Evolutionary conservation across 2,888 invertebrate species (phyloP).

Genomic region (Emmelina monodactyla): DNA sequence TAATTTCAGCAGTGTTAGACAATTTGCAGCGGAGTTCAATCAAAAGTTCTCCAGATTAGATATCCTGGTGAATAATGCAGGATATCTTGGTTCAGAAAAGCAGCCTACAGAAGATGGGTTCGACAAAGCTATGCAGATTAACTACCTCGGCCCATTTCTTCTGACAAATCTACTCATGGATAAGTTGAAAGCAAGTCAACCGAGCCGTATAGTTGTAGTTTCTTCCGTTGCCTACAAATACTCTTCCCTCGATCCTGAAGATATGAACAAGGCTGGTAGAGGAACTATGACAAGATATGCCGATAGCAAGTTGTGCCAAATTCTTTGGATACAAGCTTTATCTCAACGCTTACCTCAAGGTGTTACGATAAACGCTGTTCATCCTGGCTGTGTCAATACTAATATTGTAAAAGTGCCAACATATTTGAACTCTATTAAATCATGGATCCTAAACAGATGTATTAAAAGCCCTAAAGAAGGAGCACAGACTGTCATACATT

Average conservation of each 20-base stretch:
- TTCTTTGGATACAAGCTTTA: slow-evolving; percentile 50
- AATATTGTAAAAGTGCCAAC: slow-evolving; percentile 71
- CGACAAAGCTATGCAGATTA: slow-evolving; percentile 70
- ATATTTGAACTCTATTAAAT: slow-evolving; percentile 44
- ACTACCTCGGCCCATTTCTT: slow-evolving; percentile 76
- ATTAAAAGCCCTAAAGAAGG: slow-evolving; percentile 78
- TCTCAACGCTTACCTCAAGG: slow-evolving; percentile 44
- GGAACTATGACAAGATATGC: slow-evolving; percentile 40
- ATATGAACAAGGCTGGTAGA: slow-evolving; percentile 16
- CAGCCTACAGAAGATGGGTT: slow-evolving; percentile 66
- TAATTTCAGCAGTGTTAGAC: slow-evolving; percentile 55
- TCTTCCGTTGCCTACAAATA: slow-evolving; percentile 36
- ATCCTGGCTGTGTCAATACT: slow-evolving; percentile 84
- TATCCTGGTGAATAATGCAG: slow-evolving; percentile 72
- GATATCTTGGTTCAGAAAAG: slow-evolving; percentile 37
- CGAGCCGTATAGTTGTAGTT: slow-evolving; percentile 49
- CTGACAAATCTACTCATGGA: slow-evolving; percentile 72
- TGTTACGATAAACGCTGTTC: slow-evolving; percentile 80
- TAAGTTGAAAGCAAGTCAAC: slow-evolving; percentile 39
- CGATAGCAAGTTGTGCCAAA: slow-evolving; percentile 44
- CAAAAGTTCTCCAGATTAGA: slow-evolving; percentile 57
- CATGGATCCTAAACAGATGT: slow-evolving; percentile 63
- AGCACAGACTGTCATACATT: slow-evolving; percentile 77
- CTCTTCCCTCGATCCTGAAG: slow-evolving; percentile 53
- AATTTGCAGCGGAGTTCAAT: slow-evolving; percentile 69